phyloP scores from a whole-genome alignment of 37 sponge, comb jelly and placozoan species.

The Tethya wilhelma region DNA sequence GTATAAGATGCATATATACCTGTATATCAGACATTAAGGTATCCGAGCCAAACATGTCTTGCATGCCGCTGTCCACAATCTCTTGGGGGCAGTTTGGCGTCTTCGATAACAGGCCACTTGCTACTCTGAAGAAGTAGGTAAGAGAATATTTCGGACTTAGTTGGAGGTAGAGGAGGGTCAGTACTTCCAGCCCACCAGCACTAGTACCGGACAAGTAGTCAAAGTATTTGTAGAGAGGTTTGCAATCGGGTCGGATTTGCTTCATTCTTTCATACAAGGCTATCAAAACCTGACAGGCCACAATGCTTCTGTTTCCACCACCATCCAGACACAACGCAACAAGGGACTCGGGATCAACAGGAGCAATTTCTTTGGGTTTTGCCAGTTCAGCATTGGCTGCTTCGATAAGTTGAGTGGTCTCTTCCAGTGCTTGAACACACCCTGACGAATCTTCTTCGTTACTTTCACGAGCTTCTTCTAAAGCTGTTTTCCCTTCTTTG shows the following conservation, averaged over 20 bases:
- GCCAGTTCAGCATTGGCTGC: background rate
- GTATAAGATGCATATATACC: too few relatives aligned
- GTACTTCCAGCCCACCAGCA: slow-evolving; percentile 53
- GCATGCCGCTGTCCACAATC: background rate
- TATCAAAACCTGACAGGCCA: slow-evolving; percentile 15
- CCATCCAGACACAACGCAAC: slow-evolving; percentile 12
- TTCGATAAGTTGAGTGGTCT: background rate
- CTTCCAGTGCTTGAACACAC: slow-evolving; percentile 18
- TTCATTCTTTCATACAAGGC: slow-evolving; percentile 37
- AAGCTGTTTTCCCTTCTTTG: slow-evolving; percentile 18
- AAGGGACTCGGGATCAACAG: background rate
- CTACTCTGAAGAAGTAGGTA: slow-evolving; percentile 14
- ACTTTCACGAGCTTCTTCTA: slow-evolving; percentile 23
- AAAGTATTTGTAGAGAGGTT: slow-evolving; percentile 10
- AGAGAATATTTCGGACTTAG: background rate
- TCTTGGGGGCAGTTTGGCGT: background rate
- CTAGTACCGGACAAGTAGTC: slow-evolving; percentile 83
- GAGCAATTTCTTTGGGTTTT: background rate
- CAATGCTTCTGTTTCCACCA: slow-evolving; percentile 62
- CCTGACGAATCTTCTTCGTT: background rate
- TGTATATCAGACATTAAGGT: slow-evolving; percentile 31
- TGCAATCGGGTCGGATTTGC: slow-evolving; percentile 27
- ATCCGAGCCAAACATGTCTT: slow-evolving; percentile 1
- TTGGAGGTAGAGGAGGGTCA: slow-evolving; percentile 1
- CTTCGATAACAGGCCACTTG: slow-evolving; percentile 19